Base-by-base conservation (phyloP, 1,140 invertebrate species). In the Habropoda laboriosa region DNA sequence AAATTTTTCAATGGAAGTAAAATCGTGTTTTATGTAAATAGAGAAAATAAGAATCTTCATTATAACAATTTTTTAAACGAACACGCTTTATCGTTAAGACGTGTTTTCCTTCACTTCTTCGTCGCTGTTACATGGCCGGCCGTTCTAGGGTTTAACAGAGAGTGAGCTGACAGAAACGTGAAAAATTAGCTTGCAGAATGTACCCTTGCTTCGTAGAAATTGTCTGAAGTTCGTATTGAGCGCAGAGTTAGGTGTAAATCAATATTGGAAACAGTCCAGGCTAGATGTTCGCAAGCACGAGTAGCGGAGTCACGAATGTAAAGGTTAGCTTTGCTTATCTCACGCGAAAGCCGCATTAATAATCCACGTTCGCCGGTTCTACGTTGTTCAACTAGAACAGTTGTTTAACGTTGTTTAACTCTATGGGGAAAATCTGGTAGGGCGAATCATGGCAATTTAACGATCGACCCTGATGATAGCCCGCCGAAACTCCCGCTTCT, bases 301-400 rank as follows among this genome's bases (percentile, higher is more conserved):
- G 27, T 45, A 12, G 63, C 32, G 35, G 71, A 68, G 55, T 70
- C 57, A 72, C 76, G 64, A 71, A 45, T 60, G 45, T 64, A 58
- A 75, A 80, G 78, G 78, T 75, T 80, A 80, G 60, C 53, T 21
- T 18, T 18, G 49, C 61, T 80, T 75, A 75, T 80, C 78, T 80
- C 78, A 80, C 78, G 78, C 78, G 78, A 80, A 58, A 60, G 18
- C 16, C 53, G 53, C 72, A 74, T 80, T 80, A 80, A 80, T 80
- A 80, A 80, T 67, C 49, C 61, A 57, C 58, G 32, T 7, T 27
- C 49, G 57, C 21, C 32, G 42, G 32, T 49, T 45, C n/a, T 18
- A 30, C 55, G 30, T 40, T 61, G 55, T 38, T 79, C 30, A 63
- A 63, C 40, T 79, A 45, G 68, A 63, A 79, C 57, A 55, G 35